phyloP scores from a whole-genome alignment of 2,113 vertebrate genomes.

The Callaeas wilsoni region DNA sequence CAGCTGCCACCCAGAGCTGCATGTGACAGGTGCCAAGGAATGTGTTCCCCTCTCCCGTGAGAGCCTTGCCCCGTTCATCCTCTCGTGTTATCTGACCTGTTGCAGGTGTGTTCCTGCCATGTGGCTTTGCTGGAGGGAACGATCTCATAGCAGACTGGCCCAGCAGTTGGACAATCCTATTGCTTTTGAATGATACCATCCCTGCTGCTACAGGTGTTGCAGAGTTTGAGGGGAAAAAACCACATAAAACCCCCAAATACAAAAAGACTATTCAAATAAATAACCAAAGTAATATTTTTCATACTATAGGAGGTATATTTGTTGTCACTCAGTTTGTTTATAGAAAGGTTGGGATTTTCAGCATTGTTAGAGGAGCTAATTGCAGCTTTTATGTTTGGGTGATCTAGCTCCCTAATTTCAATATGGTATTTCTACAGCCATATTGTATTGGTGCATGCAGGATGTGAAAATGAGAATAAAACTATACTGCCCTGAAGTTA shows the following conservation, averaged over 20 bases:
- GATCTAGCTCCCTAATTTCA: background rate
- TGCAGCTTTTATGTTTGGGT: background rate
- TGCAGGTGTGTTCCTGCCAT: background rate
- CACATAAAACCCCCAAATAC: no score
- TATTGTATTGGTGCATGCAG: background rate
- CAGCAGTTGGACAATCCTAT: background rate
- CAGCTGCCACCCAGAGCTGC: background rate
- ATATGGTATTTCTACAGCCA: background rate
- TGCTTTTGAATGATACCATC: background rate
- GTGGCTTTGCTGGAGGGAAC: background rate
- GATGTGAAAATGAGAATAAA: background rate
- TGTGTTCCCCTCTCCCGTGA: background rate
- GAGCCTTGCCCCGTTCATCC: background rate
- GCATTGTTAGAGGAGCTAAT: background rate
- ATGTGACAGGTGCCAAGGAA: background rate
- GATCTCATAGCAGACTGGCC: background rate
- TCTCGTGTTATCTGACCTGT: background rate
- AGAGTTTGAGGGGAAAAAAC: fast-evolving
- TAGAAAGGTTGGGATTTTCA: background rate
- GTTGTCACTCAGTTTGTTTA: background rate
- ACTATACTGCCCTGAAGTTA: background rate
- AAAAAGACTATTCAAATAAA: background rate
- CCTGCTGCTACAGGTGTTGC: background rate
- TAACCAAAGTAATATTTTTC: background rate
- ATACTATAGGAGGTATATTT: background rate